These are phyloP conservation scores for Raja brachyura DNA, from an alignment of 2,113 vertebrate species.

Conservation along the genomic window DNA sequence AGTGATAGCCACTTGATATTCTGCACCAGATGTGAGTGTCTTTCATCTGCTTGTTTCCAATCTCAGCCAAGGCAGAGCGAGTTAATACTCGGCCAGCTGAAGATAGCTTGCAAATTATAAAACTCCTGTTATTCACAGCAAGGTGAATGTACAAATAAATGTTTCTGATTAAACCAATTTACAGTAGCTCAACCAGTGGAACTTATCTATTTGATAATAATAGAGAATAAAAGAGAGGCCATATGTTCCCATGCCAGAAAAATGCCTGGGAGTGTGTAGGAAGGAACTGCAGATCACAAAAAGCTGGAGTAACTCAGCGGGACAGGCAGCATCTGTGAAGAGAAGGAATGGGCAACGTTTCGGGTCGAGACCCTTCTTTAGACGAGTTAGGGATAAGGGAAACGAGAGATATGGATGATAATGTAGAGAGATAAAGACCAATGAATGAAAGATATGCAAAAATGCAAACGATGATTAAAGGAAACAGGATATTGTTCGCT, in stretches of 20 bases:
- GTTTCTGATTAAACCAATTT: background rate
- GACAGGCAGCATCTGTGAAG: no score
- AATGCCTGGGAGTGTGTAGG: background rate
- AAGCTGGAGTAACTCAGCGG: no score
- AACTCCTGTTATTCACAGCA: background rate
- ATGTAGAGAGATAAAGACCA: no score
- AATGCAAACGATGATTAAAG: no score
- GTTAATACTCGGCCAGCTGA: background rate
- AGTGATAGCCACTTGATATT: background rate
- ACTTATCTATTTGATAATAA: background rate
- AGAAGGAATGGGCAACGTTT: no score
- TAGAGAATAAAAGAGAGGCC: background rate
- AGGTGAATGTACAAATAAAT: slow-evolving; percentile 5
- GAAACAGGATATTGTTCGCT: no score
- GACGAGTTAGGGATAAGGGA: no score
- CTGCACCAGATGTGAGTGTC: background rate
- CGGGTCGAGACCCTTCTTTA: no score
- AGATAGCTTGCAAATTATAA: background rate
- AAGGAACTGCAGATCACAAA: no score
- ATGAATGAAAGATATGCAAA: no score
- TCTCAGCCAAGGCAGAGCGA: background rate
- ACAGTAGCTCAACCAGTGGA: background rate
- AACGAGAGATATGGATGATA: no score
- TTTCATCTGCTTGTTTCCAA: background rate
- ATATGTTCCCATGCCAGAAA: background rate